Base-by-base conservation (phyloP, 1,140 invertebrate genomes). In the Bombus pascuorum region DNA sequence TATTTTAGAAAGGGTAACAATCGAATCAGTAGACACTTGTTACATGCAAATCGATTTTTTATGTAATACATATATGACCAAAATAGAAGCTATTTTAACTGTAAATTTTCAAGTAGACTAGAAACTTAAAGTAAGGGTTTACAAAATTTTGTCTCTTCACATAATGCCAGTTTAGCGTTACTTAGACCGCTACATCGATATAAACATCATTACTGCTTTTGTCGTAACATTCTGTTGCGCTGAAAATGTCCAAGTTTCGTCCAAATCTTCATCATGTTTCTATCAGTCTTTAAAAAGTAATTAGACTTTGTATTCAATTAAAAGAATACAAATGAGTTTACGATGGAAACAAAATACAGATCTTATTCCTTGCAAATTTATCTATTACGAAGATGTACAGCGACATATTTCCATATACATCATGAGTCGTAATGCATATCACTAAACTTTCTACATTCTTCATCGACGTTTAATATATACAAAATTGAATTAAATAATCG, bases 401-500 rank as follows among this genome's bases (percentile, higher is more conserved):
- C 70, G 75, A 84, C 13, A 74, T 78, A 78, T 78, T 47, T 84
- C 28, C 73, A 37, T 86, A 65, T 87, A 86, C 59, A 83, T 70
- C 66, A 32, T 68, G 78, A 34, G 62, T 88, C 85, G 86, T 77
- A 88, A 92, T 74, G 85, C 71, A 70, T 88, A 88, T 88, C 79
- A 85, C 89, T 92, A 92, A 89, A 89, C 86, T 92, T 87, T 86
- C 90, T 93, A 92, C 86, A 91, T 88, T 88, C 83, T 86, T 90
- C 83, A 85, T 77, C 74, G 86, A 81, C 39, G 53, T 91, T 89
- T 62, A 76, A 88, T 93, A 92, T 94, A 93, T 93, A 93, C 93
- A 94, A 92, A 93, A 87, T 92, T 93, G 91, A 94, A 94, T 94
- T 53, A 94, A 94, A 94, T 94, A 94, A 91, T 85, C 86, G 73